Conservation (phyloP, 2,113 vertebrate genomes). For the Crypturellus undulatus region DNA sequence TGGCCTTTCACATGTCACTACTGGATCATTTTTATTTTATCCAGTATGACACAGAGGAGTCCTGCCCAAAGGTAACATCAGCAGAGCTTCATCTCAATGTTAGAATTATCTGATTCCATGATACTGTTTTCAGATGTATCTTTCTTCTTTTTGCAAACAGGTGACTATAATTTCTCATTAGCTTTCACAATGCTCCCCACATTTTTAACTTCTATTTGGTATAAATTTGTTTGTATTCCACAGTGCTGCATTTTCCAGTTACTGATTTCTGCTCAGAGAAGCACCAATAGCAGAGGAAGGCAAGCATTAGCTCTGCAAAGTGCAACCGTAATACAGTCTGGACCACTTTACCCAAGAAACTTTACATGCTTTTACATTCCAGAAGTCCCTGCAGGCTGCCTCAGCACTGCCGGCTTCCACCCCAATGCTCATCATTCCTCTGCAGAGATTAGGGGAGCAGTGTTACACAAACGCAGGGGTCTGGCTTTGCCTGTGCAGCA, state of each 20-base stretch:
- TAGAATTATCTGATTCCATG: neutral
- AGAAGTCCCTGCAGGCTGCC: conserved; percentile 12
- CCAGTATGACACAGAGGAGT: neutral
- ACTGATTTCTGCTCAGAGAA: neutral
- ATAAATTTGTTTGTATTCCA: neutral
- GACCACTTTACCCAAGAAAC: neutral
- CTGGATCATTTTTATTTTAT: neutral
- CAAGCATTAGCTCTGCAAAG: neutral
- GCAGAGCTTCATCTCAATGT: neutral
- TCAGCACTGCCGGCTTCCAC: neutral
- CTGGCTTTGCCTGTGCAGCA: neutral
- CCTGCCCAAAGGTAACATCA: neutral
- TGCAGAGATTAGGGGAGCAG: neutral
- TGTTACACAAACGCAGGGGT: neutral
- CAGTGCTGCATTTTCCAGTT: neutral
- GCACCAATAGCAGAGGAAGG: neutral
- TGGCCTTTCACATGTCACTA: neutral
- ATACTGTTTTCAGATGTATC: conserved; percentile 16
- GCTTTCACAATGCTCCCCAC: neutral
- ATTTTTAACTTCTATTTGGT: neutral
- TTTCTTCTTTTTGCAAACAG: neutral
- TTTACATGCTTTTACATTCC: neutral
- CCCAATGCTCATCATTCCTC: neutral
- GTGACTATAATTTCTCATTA: neutral
- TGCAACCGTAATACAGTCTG: neutral